These are phyloP conservation scores for Poeciliopsis presidionis DNA, from an alignment of 2,797 vertebrate genomes.

Conservation along the genomic window DNA sequence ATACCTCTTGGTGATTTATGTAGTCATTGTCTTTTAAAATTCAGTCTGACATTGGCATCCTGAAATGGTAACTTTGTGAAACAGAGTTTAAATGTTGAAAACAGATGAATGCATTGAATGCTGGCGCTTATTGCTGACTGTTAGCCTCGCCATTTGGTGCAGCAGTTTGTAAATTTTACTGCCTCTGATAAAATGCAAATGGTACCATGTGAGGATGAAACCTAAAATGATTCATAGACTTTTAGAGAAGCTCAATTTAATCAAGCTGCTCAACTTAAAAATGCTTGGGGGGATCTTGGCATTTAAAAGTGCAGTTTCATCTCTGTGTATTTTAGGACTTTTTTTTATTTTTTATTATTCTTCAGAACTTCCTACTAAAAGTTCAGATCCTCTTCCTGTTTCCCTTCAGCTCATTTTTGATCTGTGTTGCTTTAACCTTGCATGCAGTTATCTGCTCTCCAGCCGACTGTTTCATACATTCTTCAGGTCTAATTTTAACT, in stretches of 20 bases:
- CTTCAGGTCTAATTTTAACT: constrained; percentile 15
- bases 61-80: not conserved
- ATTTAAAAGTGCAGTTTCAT: constrained; percentile 23
- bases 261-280: not conserved
- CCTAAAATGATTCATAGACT: not conserved
- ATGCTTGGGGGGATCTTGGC: constrained; percentile 11
- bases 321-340: constrained; percentile 37
- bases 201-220: not conserved
- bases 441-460: not conserved
- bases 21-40: not conserved
- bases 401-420: constrained; percentile 32
- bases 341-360: not conserved
- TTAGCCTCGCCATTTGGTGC: not conserved
- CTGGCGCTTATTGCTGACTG: not conserved
- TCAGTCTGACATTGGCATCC: not conserved
- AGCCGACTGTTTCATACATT: not conserved
- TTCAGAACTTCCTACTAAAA: constrained; percentile 19
- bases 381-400: constrained; percentile 44
- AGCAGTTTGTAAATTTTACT: not conserved
- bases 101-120: not conserved
- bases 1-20: not conserved
- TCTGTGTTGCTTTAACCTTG: constrained; percentile 2
- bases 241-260: not conserved
- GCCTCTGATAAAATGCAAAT: not conserved
- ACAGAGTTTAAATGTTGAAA: not conserved